phyloP scores from a whole-genome alignment of 1,140 invertebrate species.

The Stegodyphus dumicola region DNA sequence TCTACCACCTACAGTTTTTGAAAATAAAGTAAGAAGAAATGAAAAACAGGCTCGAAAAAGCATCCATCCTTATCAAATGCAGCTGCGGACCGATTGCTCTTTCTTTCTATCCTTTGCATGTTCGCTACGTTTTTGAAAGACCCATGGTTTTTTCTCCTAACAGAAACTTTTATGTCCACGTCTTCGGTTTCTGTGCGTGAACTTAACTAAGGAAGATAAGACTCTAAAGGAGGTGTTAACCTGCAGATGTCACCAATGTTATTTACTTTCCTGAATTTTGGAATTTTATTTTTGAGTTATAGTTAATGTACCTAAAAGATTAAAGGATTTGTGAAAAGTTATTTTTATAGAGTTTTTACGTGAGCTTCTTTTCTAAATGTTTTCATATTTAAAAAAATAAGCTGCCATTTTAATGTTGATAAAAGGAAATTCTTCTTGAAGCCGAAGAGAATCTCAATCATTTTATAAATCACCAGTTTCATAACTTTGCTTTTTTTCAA shows the following conservation, averaged over 20 bases:
- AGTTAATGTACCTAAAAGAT: no score
- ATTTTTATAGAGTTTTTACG: no score
- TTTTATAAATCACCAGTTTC: no score
- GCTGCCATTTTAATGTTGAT: no score
- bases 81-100: constrained; percentile 26
- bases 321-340: no score
- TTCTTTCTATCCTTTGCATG: constrained; percentile 36
- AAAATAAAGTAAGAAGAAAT: constrained; percentile 40
- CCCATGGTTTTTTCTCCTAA: constrained; percentile 6
- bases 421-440: no score
- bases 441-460: no score
- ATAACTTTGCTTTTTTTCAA: no score
- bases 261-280: constrained; percentile 3
- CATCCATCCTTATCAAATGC: constrained; percentile 39
- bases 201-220: neutral
- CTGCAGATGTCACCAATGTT: constrained; percentile 34
- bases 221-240: constrained; percentile 30
- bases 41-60: constrained; percentile 16
- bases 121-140: constrained; percentile 25
- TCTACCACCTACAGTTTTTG: constrained; percentile 47
- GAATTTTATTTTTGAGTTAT: no score
- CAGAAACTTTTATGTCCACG: constrained; percentile 24
- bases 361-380: no score
- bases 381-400: no score
- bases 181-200: neutral